Percentiles rank a stretch among this genome's conserved stretches.
phyloP scores from a whole-genome alignment of 2,888 invertebrate genomes.

The Pterobdella sp. region DNA sequence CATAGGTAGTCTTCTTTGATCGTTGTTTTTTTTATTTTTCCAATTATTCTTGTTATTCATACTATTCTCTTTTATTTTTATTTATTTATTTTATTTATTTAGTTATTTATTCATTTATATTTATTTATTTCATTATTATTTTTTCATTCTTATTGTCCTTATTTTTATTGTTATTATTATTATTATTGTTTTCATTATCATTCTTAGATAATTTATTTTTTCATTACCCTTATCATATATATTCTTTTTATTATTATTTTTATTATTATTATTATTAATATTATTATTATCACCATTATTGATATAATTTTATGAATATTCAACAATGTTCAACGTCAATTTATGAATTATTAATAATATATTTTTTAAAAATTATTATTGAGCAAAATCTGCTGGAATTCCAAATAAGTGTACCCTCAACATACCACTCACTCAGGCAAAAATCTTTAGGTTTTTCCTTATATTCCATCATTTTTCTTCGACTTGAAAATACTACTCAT shows the following conservation, averaged over 20 bases:
- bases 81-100: neutral
- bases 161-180: neutral
- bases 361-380: too few relatives aligned
- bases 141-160: neutral
- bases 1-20: neutral
- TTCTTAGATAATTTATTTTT: neutral
- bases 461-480: too few relatives aligned
- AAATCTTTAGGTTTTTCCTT: too few relatives aligned
- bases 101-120: neutral
- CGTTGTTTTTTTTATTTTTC: neutral
- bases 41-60: neutral
- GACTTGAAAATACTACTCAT: too few relatives aligned
- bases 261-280: too few relatives aligned
- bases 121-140: neutral
- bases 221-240: neutral
- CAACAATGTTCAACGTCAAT: too few relatives aligned
- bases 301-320: too few relatives aligned
- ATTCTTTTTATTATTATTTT: neutral
- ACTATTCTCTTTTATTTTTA: neutral
- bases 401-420: too few relatives aligned
- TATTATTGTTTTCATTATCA: neutral
- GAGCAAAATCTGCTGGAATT: too few relatives aligned
- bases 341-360: too few relatives aligned
- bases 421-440: too few relatives aligned
- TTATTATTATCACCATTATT: too few relatives aligned